A percentile compares a stretch with the other conserved stretches of the same genome.
Conservation (phyloP, 2,888 invertebrate species). For the Polymixis flavicincta region DNA sequence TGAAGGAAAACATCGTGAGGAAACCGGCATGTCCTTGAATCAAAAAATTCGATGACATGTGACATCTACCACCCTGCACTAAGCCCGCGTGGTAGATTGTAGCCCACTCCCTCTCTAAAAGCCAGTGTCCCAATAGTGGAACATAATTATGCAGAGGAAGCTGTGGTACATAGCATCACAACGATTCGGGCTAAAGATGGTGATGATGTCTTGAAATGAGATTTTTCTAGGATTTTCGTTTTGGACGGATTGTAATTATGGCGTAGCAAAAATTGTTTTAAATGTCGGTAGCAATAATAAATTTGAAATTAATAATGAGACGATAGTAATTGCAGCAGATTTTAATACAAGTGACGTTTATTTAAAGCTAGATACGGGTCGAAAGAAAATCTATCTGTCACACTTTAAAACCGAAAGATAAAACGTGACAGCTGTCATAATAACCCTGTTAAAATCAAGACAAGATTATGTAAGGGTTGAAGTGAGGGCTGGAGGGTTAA, state of each 20-base stretch:
- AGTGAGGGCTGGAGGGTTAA: conserved; percentile 55
- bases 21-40: too few species aligned
- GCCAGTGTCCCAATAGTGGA: too few species aligned
- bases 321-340: not conserved
- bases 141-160: not conserved
- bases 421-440: conserved; percentile 66
- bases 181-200: not conserved
- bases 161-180: not conserved
- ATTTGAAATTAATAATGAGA: not conserved
- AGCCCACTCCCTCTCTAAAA: too few species aligned
- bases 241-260: not conserved
- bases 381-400: conserved; percentile 47
- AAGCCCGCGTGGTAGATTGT: too few species aligned
- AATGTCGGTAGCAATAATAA: not conserved
- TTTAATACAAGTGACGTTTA: conserved; percentile 18
- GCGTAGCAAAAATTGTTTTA: not conserved
- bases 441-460: conserved; percentile 64
- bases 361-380: conserved; percentile 23
- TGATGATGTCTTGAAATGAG: too few species aligned
- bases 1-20: too few species aligned
- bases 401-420: conserved; percentile 51
- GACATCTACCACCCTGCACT: too few species aligned
- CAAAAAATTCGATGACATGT: too few species aligned
- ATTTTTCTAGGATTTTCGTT: not conserved
- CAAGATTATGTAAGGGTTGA: conserved; percentile 66